These are phyloP conservation scores for Salpingus planirostris DNA, from an alignment of 2,888 invertebrate species.

Conservation along the genomic window DNA sequence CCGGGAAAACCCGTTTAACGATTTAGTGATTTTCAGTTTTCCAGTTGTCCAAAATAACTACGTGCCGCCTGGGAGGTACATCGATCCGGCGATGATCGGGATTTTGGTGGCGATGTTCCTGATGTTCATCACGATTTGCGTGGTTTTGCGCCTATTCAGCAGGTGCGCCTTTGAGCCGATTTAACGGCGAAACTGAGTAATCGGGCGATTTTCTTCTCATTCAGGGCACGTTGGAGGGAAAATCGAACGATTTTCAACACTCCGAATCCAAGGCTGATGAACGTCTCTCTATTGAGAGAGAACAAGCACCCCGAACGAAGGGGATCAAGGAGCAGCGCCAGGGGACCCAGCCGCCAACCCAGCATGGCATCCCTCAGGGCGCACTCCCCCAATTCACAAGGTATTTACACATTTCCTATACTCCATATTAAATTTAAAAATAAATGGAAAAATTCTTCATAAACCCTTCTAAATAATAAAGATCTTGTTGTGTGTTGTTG, in stretches of 20 bases:
- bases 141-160: conserved; percentile 85
- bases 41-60: conserved; percentile 51
- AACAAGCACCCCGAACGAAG: conserved; percentile 76
- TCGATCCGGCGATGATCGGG: conserved; percentile 87
- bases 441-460: no score
- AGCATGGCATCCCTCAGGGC: conserved; percentile 78
- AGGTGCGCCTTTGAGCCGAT: conserved; percentile 57
- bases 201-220: no score
- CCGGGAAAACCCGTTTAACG: background rate
- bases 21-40: conserved; percentile 14
- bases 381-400: conserved; percentile 66
- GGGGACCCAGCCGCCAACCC: conserved; percentile 73
- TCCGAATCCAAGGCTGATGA: conserved; percentile 88
- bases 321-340: conserved; percentile 70
- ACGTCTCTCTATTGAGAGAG: conserved; percentile 74
- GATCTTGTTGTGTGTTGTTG: no score
- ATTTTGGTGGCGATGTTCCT: conserved; percentile 83
- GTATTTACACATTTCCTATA: conserved; percentile 37
- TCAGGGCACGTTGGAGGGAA: conserved; percentile 84
- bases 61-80: conserved; percentile 52
- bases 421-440: no score
- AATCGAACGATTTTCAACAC: conserved; percentile 91
- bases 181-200: no score
- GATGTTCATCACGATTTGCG: conserved; percentile 91
- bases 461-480: no score